Conservation (phyloP, 2,113 vertebrate genomes). For the Rhinopomastus cyanomelas region DNA sequence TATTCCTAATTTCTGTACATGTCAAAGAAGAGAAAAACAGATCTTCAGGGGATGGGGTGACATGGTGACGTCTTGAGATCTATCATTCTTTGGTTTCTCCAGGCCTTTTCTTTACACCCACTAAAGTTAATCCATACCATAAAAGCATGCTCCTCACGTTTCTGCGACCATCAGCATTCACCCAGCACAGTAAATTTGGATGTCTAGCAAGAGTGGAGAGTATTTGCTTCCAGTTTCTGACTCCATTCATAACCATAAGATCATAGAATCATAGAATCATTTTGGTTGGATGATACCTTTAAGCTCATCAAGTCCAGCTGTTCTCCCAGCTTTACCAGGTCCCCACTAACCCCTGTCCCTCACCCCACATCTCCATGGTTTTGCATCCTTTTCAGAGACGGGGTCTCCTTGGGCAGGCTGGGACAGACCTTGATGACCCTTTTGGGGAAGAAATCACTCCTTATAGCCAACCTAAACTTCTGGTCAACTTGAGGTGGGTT, state of each 20-base stretch:
- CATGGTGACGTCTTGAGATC: neutral
- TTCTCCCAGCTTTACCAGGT: too few relatives aligned
- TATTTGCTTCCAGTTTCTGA: neutral
- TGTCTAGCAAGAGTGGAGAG: neutral
- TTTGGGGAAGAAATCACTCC: too few relatives aligned
- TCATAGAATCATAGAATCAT: too few relatives aligned
- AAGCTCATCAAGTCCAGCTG: too few relatives aligned
- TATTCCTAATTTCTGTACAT: neutral
- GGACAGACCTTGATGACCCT: too few relatives aligned
- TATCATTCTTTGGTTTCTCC: neutral
- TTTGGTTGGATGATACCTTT: too few relatives aligned
- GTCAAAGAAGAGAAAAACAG: neutral
- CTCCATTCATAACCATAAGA: neutral
- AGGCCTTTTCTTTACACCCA: neutral
- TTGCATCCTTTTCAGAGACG: too few relatives aligned
- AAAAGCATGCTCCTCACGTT: neutral
- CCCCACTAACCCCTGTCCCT: too few relatives aligned
- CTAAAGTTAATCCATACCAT: neutral
- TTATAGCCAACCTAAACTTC: too few relatives aligned
- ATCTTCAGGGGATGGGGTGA: neutral
- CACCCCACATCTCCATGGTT: too few relatives aligned
- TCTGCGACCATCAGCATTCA: neutral
- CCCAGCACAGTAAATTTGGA: neutral
- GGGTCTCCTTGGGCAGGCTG: too few relatives aligned
- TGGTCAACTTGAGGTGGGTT: too few relatives aligned